These are phyloP conservation scores for Molothrus ater DNA, from an alignment of 2,797 vertebrate genomes.

Conservation along the genomic window DNA sequence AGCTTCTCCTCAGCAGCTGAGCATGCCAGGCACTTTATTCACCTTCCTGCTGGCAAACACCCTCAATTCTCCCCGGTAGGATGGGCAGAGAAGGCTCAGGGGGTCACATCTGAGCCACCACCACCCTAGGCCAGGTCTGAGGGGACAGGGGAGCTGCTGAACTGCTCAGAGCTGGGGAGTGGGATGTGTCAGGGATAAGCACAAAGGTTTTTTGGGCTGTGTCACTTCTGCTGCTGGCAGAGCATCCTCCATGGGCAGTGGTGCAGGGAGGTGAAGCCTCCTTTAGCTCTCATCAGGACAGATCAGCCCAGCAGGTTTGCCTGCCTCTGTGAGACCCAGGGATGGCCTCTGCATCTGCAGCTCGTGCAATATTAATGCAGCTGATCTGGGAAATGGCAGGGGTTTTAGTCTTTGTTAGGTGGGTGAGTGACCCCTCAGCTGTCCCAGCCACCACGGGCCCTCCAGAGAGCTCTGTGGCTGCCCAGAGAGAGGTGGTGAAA, in stretches of 20 bases:
- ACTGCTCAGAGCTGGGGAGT: not conserved
- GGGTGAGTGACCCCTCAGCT: not conserved
- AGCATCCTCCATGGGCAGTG: not conserved
- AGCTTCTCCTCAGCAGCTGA: not conserved
- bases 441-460: not conserved
- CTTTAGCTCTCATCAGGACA: not conserved
- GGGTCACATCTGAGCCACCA: not conserved
- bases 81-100: not conserved
- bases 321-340: not conserved
- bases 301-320: not conserved
- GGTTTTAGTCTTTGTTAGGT: not conserved
- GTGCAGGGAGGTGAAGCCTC: not conserved
- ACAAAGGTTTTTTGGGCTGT: not conserved
- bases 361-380: conserved; percentile 4
- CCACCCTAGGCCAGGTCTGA: not conserved
- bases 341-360: not conserved
- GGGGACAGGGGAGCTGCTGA: not conserved
- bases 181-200: not conserved
- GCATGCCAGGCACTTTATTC: not conserved
- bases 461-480: not conserved
- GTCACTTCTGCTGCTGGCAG: not conserved
- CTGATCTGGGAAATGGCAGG: not conserved
- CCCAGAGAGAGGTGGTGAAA: not conserved
- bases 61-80: accelerated
- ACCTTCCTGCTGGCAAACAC: not conserved